These are phyloP conservation scores for Moxostoma hubbsi DNA, from an alignment of 2,797 vertebrate genomes.

Conservation along the genomic window DNA sequence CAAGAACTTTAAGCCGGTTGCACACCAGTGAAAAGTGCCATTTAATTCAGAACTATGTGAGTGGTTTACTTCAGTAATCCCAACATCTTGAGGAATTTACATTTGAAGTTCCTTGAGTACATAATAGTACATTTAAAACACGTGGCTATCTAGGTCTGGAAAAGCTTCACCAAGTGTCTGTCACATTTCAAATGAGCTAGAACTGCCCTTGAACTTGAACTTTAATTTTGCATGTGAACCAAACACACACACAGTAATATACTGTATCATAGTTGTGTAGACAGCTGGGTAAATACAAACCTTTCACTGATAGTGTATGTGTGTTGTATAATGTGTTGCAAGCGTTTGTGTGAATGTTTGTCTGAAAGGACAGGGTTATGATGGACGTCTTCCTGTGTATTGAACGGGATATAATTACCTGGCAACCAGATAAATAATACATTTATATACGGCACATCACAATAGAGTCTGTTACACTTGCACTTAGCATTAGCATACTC, in stretches of 20 bases:
- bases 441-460: background rate
- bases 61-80: too few species aligned
- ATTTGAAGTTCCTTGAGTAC: too few species aligned
- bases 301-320: background rate
- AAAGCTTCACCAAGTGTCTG: too few species aligned
- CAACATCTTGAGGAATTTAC: too few species aligned
- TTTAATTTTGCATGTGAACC: too few species aligned
- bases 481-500: constrained; percentile 9
- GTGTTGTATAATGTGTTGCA: background rate
- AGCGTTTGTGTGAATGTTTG: background rate
- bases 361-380: background rate
- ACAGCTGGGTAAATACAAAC: constrained; percentile 30
- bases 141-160: too few species aligned
- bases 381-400: background rate
- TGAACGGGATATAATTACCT: background rate
- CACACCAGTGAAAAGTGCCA: too few species aligned
- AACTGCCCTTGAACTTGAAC: background rate
- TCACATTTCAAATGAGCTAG: background rate
- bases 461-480: background rate
- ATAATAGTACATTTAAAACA: too few species aligned
- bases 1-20: too few species aligned
- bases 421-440: background rate
- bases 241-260: background rate
- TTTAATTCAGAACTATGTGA: too few species aligned
- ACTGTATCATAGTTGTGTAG: background rate